Evolutionary conservation across 2,888 invertebrate species (phyloP).

Genomic region (Atethmia centrago): DNA sequence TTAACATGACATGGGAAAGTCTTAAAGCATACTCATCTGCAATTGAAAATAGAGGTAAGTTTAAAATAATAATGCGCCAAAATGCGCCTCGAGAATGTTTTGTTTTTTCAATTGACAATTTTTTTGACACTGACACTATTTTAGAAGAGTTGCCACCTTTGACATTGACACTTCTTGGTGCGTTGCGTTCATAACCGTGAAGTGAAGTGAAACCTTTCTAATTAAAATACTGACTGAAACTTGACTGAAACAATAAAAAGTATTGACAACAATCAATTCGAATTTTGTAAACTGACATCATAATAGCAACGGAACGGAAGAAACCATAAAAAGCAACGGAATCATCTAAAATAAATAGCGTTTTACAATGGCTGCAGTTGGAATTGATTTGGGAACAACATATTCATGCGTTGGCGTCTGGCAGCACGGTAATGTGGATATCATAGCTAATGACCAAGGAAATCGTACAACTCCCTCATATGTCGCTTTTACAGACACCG

Average conservation of each 20-base stretch:
- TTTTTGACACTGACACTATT: neutral
- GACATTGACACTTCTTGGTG: conserved; percentile 5
- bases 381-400: conserved; percentile 90
- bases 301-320: too few relatives aligned
- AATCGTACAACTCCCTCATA: conserved; percentile 94
- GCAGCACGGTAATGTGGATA: conserved; percentile 93
- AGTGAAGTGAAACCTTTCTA: neutral
- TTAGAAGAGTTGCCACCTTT: neutral
- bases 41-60: neutral
- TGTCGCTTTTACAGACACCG: conserved; percentile 92
- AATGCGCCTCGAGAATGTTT: conserved; percentile 25
- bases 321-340: conserved; percentile 14
- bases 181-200: neutral
- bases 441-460: conserved; percentile 92
- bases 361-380: conserved; percentile 84
- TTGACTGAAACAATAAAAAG: conserved; percentile 22
- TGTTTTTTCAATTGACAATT: conserved; percentile 2
- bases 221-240: conserved; percentile 33
- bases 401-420: conserved; percentile 89
- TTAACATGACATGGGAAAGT: neutral
- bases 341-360: conserved; percentile 26
- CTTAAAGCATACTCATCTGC: neutral
- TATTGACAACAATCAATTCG: conserved; percentile 14
- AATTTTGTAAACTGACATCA: conserved; percentile 24
- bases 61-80: neutral